Evolutionary conservation across 2,888 invertebrate species (phyloP), one percentile per base, ranked within the genome.

Genomic region (Hirtodrosophila alboralis): DNA sequence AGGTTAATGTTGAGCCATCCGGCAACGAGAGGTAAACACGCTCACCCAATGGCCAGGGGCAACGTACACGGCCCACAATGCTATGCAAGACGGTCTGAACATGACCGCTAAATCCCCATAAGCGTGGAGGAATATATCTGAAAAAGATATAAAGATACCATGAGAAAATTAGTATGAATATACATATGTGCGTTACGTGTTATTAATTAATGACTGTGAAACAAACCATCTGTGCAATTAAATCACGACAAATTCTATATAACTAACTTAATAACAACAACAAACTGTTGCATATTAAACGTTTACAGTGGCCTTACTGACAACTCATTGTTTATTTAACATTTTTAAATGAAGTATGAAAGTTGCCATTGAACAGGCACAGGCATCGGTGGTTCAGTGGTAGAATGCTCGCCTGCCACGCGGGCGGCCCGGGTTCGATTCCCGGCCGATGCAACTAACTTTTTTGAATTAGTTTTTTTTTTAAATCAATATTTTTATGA

Each of bases 81-180:
- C 97, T 97, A 91, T 98, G 98, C 47, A 97, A 91, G 59, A 97
- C 95, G 1, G 98, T 98, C 90, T 98, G 98, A 13, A 98, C 94
- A 90, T 98, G 98, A 8, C 98, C 98, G 90, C 97, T 97, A 90
- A 96, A 97, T 56, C 98, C 98, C 98, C 98, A 98, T 75, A 98
- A 90, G 73, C 96, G 92, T 43, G 97, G 96, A 43, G 97, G 97
- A 76, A 95, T 92, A 91, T 97, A 97, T 56, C 97, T 97, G 91
- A 34, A 93, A 18, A 18, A 18, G 18, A 18, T 18, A 92, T 12
- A 7, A 14, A 57, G 28, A 51, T 10, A 23, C 6, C 10, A n/a
- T 52, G 12, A 33, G 43, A 41, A 27, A 31, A 21, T 31, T 8
- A 14, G 1, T 9, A 30, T n/a, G n/a, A n/a, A n/a, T n/a, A n/a